A percentile compares a stretch with the other conserved stretches of the same genome.
These are phyloP conservation scores for Scolanthus callimorphus DNA, from an alignment of 92 coral and sea anemone genomes.

Conservation along the genomic window DNA sequence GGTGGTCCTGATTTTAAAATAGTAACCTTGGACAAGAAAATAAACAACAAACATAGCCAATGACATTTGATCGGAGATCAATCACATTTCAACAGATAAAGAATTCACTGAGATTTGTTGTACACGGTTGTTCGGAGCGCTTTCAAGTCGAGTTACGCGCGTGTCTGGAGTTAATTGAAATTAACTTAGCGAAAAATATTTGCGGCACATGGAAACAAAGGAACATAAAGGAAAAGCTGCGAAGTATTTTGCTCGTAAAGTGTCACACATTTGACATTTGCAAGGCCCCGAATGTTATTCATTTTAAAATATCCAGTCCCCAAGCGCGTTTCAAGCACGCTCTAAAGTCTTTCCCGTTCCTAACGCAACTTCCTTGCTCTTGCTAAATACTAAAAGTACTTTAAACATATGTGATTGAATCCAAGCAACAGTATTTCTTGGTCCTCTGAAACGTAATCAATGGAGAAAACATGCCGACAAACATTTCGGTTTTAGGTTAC, in stretches of 20 bases:
- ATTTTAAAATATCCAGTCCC: background rate
- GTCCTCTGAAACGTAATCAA: background rate
- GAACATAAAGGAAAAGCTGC: background rate
- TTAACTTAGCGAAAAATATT: background rate
- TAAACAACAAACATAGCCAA: constrained; percentile 55
- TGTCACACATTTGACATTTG: constrained; percentile 3
- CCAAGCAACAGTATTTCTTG: background rate
- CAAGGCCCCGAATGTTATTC: background rate
- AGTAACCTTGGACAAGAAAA: constrained; percentile 48
- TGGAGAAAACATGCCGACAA: background rate
- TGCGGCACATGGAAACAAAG: background rate
- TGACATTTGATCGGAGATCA: constrained; percentile 30
- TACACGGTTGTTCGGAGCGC: no score
- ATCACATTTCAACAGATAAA: constrained; percentile 5
- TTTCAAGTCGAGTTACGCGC: no score
- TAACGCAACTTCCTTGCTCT: background rate
- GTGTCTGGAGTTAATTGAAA: background rate
- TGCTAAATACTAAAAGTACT: background rate
- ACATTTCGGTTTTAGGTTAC: background rate
- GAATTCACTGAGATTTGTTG: background rate
- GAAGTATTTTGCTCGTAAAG: background rate
- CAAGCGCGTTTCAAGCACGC: background rate
- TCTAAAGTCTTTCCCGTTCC: no score
- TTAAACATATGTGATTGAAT: background rate
- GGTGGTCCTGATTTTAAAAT: constrained; percentile 33